Conservation (phyloP, 35 echinoderm and acorn worm genomes). For the Ophiothrix spiculata region DNA sequence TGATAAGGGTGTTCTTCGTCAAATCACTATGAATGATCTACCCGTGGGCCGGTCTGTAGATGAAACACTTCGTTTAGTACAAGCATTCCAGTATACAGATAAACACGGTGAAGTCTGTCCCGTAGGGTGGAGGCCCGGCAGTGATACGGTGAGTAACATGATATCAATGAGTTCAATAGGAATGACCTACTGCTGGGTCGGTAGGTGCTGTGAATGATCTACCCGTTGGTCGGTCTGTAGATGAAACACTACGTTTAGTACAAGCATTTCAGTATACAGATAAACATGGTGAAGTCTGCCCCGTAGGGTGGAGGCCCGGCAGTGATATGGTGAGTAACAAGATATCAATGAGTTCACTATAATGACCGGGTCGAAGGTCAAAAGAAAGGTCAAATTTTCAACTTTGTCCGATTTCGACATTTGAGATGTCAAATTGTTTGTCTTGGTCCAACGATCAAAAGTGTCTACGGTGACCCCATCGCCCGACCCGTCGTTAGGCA, state of each 20-base stretch:
- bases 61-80: slow-evolving; percentile 83
- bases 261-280: too few relatives aligned
- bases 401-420: too few relatives aligned
- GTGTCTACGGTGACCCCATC: too few relatives aligned
- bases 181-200: not conserved
- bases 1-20: slow-evolving; percentile 78
- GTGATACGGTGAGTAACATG: slow-evolving; percentile 76
- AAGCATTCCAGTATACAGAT: slow-evolving; percentile 98
- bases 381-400: too few relatives aligned
- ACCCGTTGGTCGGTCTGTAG: not conserved
- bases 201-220: not conserved
- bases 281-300: too few relatives aligned
- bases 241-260: too few relatives aligned
- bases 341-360: too few relatives aligned
- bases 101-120: slow-evolving; percentile 97
- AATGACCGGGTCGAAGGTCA: too few relatives aligned
- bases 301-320: not conserved
- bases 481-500: not conserved
- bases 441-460: too few relatives aligned
- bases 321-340: not conserved
- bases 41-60: slow-evolving; percentile 93
- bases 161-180: not conserved
- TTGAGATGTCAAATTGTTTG: too few relatives aligned
- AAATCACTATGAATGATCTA: slow-evolving; percentile 99
- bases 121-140: slow-evolving; percentile 92